Percentiles rank a stretch among this genome's conserved stretches.
Evolutionary conservation across 2,113 vertebrate species (phyloP).

Genomic region (Dermatemys mawii): DNA sequence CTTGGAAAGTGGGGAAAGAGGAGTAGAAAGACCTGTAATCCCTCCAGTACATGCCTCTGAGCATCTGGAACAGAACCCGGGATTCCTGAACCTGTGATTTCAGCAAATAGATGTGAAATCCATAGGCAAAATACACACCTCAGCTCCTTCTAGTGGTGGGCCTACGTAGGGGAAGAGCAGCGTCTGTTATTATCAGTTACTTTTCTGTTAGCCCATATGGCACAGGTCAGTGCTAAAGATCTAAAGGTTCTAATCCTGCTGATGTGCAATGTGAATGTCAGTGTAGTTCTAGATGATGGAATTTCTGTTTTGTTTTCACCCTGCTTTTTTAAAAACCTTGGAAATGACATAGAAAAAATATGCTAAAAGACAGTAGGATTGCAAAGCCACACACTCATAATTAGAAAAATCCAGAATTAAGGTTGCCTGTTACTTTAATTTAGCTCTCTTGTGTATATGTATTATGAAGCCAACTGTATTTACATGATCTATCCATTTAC

Average conservation of each 20-base stretch:
- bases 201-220: background rate
- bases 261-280: background rate
- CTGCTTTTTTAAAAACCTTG: background rate
- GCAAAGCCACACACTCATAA: background rate
- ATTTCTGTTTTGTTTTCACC: background rate
- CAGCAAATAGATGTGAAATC: background rate
- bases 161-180: background rate
- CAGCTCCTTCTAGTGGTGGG: background rate
- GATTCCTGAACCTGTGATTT: background rate
- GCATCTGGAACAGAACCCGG: background rate
- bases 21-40: background rate
- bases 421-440: background rate
- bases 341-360: background rate
- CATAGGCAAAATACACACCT: background rate
- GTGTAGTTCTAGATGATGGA: background rate
- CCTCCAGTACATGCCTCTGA: background rate
- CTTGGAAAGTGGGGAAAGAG: accelerated
- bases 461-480: background rate
- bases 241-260: background rate
- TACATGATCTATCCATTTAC: background rate
- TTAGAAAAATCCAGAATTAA: background rate
- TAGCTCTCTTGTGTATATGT: background rate
- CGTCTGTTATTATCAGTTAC: background rate
- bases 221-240: background rate
- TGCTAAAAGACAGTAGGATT: background rate